Conservation (phyloP, 2,888 invertebrate species). For the Isotomurus palustris region DNA sequence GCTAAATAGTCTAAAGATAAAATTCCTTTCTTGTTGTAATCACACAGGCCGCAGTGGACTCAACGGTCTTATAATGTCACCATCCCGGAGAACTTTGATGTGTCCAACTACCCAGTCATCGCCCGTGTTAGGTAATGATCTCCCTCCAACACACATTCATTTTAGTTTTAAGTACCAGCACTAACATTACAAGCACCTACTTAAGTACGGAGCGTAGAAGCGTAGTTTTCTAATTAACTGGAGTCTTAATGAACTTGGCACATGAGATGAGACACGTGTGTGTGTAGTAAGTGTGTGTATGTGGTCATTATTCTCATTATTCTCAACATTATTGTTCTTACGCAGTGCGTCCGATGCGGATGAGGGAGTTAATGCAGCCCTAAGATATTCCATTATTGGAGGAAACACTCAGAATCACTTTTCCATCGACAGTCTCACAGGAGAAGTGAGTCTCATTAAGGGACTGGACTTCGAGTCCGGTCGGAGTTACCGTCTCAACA, state of each 20-base stretch:
- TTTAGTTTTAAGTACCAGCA: too few relatives aligned
- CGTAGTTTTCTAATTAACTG: too few relatives aligned
- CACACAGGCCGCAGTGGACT: slow-evolving; percentile 74
- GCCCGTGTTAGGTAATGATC: slow-evolving; percentile 66
- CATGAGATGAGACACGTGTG: too few relatives aligned
- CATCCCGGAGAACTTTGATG: slow-evolving; percentile 83
- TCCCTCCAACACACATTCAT: too few relatives aligned
- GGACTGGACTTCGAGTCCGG: slow-evolving; percentile 79
- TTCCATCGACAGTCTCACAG: slow-evolving; percentile 86
- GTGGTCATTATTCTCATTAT: too few relatives aligned
- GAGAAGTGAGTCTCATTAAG: slow-evolving; percentile 65
- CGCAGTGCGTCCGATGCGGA: slow-evolving; percentile 84
- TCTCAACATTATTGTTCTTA: slow-evolving; percentile 10
- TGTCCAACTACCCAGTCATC: slow-evolving; percentile 75
- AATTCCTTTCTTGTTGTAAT: slow-evolving; percentile 1
- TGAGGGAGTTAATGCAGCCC: slow-evolving; percentile 84
- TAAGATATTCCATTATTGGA: slow-evolving; percentile 90
- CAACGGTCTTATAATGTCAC: slow-evolving; percentile 82
- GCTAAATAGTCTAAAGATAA: background rate
- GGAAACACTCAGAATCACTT: slow-evolving; percentile 92
- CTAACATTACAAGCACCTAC: too few relatives aligned
- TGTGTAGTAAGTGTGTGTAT: too few relatives aligned
- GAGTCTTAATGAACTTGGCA: too few relatives aligned
- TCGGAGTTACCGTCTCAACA: slow-evolving; percentile 77
- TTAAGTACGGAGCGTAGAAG: too few relatives aligned